Percentiles rank a stretch among this genome's conserved stretches.
phyloP scores from a whole-genome alignment of 2,113 vertebrate species.

The Holacanthus passer region DNA sequence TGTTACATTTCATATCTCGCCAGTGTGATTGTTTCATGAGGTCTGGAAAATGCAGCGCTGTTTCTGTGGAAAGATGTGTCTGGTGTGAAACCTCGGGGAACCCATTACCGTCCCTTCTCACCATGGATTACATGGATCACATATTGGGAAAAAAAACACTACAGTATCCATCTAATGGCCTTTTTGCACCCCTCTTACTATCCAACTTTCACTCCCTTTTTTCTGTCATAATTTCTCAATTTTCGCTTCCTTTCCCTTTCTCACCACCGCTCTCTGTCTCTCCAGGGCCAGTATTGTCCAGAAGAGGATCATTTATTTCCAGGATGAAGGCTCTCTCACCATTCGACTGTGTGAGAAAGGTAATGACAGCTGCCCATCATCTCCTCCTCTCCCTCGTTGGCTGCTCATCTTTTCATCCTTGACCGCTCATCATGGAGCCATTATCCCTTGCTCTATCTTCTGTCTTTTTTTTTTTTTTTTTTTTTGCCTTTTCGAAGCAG shows the following conservation, averaged over 20 bases:
- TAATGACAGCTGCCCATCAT: constrained; percentile 71
- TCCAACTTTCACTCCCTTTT: neutral
- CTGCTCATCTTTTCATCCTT: constrained; percentile 38
- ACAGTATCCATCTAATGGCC: constrained; percentile 29
- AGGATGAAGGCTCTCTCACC: constrained; percentile 95
- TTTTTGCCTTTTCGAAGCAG: neutral
- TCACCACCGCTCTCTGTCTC: constrained; percentile 30
- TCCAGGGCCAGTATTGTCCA: constrained; percentile 95
- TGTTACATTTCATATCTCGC: constrained; percentile 35
- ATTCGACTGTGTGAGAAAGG: constrained; percentile 96
- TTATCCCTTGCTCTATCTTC: constrained; percentile 15
- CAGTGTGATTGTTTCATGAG: constrained; percentile 42
- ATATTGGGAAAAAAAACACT: constrained; percentile 1
- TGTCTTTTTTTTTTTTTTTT: neutral
- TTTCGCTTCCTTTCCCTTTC: neutral
- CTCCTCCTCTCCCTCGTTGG: neutral
- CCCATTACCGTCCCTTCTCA: constrained; percentile 35
- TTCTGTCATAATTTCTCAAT: neutral
- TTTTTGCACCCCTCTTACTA: constrained; percentile 18
- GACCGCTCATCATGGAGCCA: constrained; percentile 17
- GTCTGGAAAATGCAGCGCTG: constrained; percentile 12
- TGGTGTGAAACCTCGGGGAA: constrained; percentile 45
- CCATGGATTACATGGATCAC: constrained; percentile 49
- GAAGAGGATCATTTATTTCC: constrained; percentile 95
- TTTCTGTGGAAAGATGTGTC: constrained; percentile 46